Percentiles rank a stretch among this genome's conserved stretches.
These are phyloP conservation scores for Phoxinus dragarum DNA, from an alignment of 2,797 vertebrate genomes.

Conservation along the genomic window DNA sequence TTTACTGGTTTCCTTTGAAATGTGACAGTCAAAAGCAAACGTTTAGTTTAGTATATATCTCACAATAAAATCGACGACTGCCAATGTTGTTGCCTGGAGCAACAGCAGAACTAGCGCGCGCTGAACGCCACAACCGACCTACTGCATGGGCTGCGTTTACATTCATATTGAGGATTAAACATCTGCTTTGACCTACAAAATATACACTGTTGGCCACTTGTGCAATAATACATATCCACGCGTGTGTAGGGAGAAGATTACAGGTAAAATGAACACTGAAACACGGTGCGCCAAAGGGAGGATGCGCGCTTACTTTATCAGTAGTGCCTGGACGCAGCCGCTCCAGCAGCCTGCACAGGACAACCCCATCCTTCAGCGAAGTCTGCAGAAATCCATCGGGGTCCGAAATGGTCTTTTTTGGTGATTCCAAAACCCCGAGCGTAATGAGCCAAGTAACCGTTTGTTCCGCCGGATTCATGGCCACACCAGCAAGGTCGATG, in stretches of 20 bases:
- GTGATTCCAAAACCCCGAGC: constrained; percentile 93
- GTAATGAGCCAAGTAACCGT: constrained; percentile 97
- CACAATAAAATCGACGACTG: constrained; percentile 12
- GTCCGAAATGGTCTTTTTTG: constrained; percentile 93
- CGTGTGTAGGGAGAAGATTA: constrained; percentile 3
- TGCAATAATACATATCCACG: neutral
- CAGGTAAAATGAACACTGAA: constrained; percentile 9
- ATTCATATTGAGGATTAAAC: neutral
- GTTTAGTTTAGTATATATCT: neutral
- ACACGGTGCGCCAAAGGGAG: constrained; percentile 38
- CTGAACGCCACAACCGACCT: constrained; percentile 24
- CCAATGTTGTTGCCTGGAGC: constrained; percentile 34
- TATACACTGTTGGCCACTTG: neutral
- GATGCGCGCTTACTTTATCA: constrained; percentile 83
- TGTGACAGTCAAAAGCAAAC: neutral
- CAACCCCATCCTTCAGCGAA: constrained; percentile 90
- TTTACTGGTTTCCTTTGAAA: neutral
- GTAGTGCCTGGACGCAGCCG: constrained; percentile 89
- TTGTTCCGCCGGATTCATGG: constrained; percentile 92
- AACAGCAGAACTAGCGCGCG: constrained; percentile 33
- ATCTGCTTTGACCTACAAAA: constrained; percentile 18
- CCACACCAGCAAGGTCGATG: constrained; percentile 46
- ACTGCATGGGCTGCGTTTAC: neutral
- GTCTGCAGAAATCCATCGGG: constrained; percentile 89
- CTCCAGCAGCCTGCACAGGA: constrained; percentile 91